Evolutionary conservation across 2,888 invertebrate genomes (phyloP), one percentile per base, ranked within the genome.

Genomic region (Lomographa bimaculata): DNA sequence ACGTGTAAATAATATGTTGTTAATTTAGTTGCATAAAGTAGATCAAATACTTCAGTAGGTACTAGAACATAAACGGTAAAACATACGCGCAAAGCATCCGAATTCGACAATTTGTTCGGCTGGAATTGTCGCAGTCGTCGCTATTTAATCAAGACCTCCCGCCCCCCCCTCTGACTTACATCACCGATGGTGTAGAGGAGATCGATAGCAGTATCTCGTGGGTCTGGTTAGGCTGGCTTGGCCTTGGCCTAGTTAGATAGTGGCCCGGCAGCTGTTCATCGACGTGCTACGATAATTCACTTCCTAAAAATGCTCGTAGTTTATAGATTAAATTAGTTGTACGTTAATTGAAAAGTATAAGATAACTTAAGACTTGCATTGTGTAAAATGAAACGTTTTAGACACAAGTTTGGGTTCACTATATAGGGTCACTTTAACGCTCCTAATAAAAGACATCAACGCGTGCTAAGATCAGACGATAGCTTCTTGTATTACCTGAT

Each of bases 221-320:
- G 80, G 68, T 69, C 79, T 64, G 46, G 57, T 50, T 59, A 55
- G 21, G 48, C 48, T 71, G 75, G 80, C 47, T 54, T 55, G 72
- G 73, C 85, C 85, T 85, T 85, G 85, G 79, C 83, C 83, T 58
- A 83, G 57, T 74, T 81, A 66, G 79, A 79, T 82, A 64, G 68
- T 60, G 59, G 64, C 39, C 58, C 55, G n/a, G 63, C 72, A 65
- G 64, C 67, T 65, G 62, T 60, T 54, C 44, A 47, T 58, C 64
- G 71, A 69, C 67, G 70, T 68, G 70, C 62, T 48, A 29, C 60
- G 69, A 69, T 71, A 69, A 66, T 69, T 63, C 66, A 75, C 76
- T 79, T 82, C 81, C 80, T 78, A 73, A 64, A 71, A 62, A 45
- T 51, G 50, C 60, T 62, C 54, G 53, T 50, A 41, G 46, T 39